These are phyloP conservation scores for Etia nguti DNA, from an alignment of 2,113 vertebrate species.

Conservation along the genomic window DNA sequence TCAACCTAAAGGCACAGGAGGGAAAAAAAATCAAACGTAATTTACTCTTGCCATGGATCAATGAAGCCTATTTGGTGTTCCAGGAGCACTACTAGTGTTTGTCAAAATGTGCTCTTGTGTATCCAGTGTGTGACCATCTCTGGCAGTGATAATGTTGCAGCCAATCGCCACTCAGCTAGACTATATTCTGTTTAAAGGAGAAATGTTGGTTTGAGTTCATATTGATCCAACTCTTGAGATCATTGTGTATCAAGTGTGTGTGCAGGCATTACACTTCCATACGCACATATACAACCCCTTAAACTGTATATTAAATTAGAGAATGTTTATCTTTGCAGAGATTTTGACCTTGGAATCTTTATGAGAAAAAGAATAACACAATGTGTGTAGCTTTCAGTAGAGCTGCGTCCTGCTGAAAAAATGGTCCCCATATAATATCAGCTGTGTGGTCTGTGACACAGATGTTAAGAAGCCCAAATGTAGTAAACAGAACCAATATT, in stretches of 20 bases:
- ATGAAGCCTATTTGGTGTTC: not conserved
- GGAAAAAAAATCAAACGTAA: slow-evolving; percentile 14
- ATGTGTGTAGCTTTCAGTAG: not conserved
- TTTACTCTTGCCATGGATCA: slow-evolving; percentile 24
- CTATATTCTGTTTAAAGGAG: not conserved
- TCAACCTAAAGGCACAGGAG: not conserved
- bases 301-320: not conserved
- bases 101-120: not conserved
- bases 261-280: not conserved
- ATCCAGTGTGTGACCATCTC: not conserved
- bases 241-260: not conserved
- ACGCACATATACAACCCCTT: not conserved
- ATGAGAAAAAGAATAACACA: not conserved
- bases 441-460: not conserved
- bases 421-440: not conserved
- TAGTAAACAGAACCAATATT: not conserved
- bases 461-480: not conserved
- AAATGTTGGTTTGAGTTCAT: not conserved
- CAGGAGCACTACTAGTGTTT: not conserved
- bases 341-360: not conserved
- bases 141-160: not conserved
- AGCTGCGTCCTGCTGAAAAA: not conserved
- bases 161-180: not conserved
- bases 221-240: not conserved
- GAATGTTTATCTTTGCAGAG: not conserved